Conservation (phyloP, 92 coral and sea anemone species). For the Galaxea fascicularis region DNA sequence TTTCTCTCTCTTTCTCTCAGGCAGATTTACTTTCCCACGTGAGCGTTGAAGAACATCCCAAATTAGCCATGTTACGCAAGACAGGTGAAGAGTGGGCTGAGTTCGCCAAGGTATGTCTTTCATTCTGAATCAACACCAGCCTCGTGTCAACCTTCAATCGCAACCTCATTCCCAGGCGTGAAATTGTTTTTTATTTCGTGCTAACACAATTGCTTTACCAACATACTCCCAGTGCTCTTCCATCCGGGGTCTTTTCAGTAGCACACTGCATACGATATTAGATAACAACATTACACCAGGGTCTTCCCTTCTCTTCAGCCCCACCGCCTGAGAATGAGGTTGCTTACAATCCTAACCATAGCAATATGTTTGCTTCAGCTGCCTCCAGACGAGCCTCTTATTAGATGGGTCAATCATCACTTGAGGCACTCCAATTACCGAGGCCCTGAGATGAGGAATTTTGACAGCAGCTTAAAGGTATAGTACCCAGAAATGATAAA, state of each 20-base stretch:
- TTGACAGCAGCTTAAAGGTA: constrained; percentile 34
- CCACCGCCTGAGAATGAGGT: not conserved
- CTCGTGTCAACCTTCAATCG: too few species aligned
- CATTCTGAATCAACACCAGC: too few species aligned
- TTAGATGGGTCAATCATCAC: constrained; percentile 56
- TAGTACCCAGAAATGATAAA: not conserved
- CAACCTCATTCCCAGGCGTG: too few species aligned
- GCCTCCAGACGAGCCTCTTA: constrained; percentile 23
- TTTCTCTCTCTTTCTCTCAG: constrained; percentile 7
- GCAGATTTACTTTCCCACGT: constrained; percentile 33
- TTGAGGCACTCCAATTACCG: constrained; percentile 38
- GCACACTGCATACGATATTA: too few species aligned
- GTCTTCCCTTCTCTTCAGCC: not conserved
- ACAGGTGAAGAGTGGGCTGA: constrained; percentile 41
- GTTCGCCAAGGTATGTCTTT: constrained; percentile 27
- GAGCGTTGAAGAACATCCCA: constrained; percentile 43
- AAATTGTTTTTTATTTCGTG: too few species aligned
- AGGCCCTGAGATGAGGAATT: constrained; percentile 42
- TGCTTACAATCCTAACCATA: not conserved
- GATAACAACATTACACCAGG: too few species aligned
- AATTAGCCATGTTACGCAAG: constrained; percentile 35
- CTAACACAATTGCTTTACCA: too few species aligned
- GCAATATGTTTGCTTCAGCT: not conserved
- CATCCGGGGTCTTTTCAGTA: too few species aligned
- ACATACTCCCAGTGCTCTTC: too few species aligned